Evolutionary conservation across 2,797 vertebrate genomes (phyloP).

Genomic region (Mormyrops attenuatus): DNA sequence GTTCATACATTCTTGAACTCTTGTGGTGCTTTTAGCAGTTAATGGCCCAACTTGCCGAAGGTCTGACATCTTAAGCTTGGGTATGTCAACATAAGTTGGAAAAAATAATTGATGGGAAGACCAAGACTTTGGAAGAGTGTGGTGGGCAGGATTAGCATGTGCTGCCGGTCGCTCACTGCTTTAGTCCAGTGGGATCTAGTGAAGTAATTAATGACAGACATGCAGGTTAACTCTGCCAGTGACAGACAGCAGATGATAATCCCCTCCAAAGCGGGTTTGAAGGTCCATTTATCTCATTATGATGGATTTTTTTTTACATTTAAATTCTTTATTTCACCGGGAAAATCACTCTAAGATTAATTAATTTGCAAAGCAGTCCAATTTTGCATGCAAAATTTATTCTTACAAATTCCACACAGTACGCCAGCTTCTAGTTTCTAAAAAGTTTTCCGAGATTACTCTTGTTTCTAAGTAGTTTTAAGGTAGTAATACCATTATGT

Average conservation of each 20-base stretch:
- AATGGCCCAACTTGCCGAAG: neutral
- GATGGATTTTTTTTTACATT: neutral
- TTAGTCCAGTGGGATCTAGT: neutral
- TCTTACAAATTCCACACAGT: neutral
- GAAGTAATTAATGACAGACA: neutral
- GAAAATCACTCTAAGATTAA: neutral
- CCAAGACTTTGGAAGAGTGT: neutral
- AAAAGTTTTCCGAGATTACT: neutral
- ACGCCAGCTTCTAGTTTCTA: neutral
- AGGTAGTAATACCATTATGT: neutral
- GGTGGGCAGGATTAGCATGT: neutral
- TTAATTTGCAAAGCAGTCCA: neutral
- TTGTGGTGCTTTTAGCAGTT: neutral
- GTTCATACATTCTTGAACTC: neutral
- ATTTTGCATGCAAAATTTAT: neutral
- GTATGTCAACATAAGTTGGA: neutral
- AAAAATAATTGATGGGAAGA: neutral
- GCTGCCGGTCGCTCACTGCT: neutral
- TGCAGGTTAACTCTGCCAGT: neutral
- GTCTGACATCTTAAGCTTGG: neutral
- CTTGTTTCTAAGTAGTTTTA: neutral
- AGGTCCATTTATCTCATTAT: neutral
- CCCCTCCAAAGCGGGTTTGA: neutral
- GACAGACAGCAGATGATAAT: neutral
- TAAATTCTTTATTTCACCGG: neutral